Conservation (phyloP, 2,113 vertebrate species). For the Oceanodroma tethys region DNA sequence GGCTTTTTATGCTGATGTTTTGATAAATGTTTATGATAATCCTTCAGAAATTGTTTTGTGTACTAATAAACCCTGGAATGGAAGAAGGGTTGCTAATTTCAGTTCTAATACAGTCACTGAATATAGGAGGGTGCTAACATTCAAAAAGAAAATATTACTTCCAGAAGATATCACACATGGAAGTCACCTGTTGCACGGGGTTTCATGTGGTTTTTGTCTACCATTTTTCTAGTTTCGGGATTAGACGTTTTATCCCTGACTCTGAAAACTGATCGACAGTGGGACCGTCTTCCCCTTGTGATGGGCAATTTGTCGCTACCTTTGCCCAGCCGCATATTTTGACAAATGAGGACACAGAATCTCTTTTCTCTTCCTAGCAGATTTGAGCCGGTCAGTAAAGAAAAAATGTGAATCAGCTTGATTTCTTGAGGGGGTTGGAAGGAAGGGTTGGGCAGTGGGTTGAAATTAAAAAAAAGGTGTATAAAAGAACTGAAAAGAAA, state of each 20-base stretch:
- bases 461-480: neutral
- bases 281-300: neutral
- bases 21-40: neutral
- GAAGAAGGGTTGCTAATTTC: neutral
- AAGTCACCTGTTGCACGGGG: neutral
- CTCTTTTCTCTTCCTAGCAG: neutral
- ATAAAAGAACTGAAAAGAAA: neutral
- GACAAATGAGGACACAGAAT: neutral
- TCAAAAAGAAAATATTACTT: neutral
- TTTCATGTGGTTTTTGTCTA: neutral
- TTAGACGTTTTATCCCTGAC: neutral
- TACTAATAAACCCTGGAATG: neutral
- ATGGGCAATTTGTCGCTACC: neutral
- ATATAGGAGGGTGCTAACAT: neutral
- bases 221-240: neutral
- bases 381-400: neutral
- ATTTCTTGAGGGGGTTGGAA: neutral
- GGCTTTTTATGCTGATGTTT: neutral
- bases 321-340: neutral
- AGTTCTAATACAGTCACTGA: neutral
- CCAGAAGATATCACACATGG: neutral
- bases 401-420: neutral
- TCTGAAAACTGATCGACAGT: neutral
- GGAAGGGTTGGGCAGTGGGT: neutral
- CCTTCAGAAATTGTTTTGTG: neutral